These are phyloP conservation scores for Pipra filicauda DNA, from an alignment of 2,113 vertebrate species.

Conservation along the genomic window DNA sequence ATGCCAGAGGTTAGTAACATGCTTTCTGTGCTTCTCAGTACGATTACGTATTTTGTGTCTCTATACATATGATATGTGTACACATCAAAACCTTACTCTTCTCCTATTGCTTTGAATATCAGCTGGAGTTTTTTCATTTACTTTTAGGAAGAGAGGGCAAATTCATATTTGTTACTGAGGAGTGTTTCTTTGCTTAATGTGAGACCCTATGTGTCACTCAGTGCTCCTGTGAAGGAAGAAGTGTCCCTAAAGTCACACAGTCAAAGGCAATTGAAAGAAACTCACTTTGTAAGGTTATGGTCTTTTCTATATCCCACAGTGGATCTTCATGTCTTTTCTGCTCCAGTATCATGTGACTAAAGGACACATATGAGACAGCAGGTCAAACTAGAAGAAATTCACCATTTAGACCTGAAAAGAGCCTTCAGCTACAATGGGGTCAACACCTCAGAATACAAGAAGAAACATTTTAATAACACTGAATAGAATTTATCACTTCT, in stretches of 20 bases:
- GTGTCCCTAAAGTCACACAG: background rate
- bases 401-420: background rate
- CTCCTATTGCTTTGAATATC: background rate
- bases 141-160: background rate
- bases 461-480: background rate
- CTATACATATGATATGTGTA: background rate
- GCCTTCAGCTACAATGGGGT: background rate
- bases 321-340: background rate
- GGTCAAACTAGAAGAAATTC: background rate
- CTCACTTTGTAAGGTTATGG: background rate
- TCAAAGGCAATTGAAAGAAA: background rate
- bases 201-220: background rate
- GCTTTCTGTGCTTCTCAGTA: background rate
- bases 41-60: fast-evolving
- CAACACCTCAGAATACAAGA: background rate
- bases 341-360: background rate
- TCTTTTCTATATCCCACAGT: background rate
- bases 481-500: background rate
- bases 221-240: background rate
- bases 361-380: background rate
- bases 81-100: background rate
- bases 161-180: background rate
- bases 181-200: background rate
- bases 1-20: background rate
- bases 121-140: background rate